Percentiles rank a stretch among this genome's conserved stretches.
phyloP scores from a whole-genome alignment of 53 echinoderm and acorn worm genomes.

The Echinometra lucunter region DNA sequence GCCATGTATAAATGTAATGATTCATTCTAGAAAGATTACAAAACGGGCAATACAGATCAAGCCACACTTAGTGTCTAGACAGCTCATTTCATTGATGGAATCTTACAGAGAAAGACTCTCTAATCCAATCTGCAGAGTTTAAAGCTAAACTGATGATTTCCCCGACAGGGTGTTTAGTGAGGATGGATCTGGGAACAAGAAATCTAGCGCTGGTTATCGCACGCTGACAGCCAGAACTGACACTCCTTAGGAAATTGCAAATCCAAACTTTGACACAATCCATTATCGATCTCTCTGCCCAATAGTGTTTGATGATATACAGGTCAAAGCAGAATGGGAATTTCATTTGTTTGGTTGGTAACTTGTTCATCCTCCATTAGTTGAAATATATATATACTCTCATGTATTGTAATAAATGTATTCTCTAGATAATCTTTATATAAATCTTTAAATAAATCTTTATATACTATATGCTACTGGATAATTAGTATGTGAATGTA shows the following conservation, averaged over 20 bases:
- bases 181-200: not conserved
- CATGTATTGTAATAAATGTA: no score
- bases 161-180: not conserved
- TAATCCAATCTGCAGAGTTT: conserved; percentile 7
- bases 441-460: no score
- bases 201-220: conserved; percentile 13
- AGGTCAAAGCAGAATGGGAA: not conserved
- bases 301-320: not conserved
- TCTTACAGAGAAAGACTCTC: not conserved
- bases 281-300: not conserved
- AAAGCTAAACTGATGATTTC: conserved; percentile 13
- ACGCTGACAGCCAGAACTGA: not conserved
- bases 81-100: not conserved
- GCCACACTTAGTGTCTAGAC: not conserved
- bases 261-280: conserved; percentile 30
- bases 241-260: conserved; percentile 1
- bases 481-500: no score
- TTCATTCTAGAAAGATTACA: not conserved
- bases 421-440: no score
- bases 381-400: not conserved
- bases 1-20: not conserved
- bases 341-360: not conserved
- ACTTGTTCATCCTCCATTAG: not conserved
- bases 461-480: no score
- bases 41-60: not conserved